Percentiles rank a stretch among this genome's conserved stretches.
Evolutionary conservation across 2,797 vertebrate species (phyloP).

Genomic region (Pyrocephalus nanus): DNA sequence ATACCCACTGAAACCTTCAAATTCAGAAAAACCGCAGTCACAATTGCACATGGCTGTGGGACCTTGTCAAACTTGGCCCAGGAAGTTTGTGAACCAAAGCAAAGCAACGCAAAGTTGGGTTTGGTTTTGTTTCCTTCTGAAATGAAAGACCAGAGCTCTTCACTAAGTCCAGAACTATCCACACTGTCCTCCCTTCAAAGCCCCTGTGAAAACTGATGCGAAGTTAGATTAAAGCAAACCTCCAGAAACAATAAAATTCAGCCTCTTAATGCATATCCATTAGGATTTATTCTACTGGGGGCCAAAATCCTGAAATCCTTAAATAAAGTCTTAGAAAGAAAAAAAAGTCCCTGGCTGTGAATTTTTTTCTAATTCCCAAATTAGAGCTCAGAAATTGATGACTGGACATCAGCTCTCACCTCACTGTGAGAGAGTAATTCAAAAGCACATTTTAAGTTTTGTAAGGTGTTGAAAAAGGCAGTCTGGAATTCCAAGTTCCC

Average conservation of each 20-base stretch:
- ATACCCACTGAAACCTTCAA: neutral
- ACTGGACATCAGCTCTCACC: neutral
- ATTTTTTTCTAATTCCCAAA: neutral
- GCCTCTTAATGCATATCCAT: neutral
- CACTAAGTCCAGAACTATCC: neutral
- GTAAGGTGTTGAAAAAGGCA: neutral
- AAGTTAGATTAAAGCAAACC: neutral
- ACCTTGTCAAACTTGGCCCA: neutral
- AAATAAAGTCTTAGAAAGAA: neutral
- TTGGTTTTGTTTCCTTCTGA: neutral
- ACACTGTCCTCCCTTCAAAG: neutral
- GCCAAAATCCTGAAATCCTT: neutral
- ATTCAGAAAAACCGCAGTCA: neutral
- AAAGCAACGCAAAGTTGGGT: neutral
- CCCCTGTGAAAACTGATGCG: fast-evolving
- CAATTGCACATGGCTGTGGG: neutral
- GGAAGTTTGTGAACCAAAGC: neutral
- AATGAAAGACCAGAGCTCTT: neutral
- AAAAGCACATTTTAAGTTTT: neutral
- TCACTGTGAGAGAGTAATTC: neutral
- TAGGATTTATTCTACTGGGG: neutral
- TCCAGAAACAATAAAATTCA: neutral
- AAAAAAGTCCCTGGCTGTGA: neutral
- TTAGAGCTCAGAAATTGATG: neutral
- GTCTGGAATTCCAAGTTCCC: neutral